These are phyloP conservation scores for Entelurus aequoreus DNA, from an alignment of 2,113 vertebrate species.

Conservation along the genomic window DNA sequence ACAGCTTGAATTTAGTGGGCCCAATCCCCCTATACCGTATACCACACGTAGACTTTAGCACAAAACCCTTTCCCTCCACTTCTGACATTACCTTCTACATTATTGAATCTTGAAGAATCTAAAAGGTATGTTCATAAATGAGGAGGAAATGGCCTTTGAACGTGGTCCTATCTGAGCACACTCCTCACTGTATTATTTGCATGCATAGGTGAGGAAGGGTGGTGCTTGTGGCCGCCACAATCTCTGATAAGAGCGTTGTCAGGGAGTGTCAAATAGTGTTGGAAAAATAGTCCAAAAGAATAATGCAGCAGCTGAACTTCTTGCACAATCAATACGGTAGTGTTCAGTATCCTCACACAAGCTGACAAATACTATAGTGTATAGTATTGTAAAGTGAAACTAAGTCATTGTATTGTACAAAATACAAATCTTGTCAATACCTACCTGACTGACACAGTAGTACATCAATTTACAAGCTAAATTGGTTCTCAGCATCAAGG, in stretches of 20 bases:
- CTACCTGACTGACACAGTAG: no score
- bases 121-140: constrained; percentile 28
- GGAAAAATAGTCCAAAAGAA: background rate
- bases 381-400: no score
- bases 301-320: background rate
- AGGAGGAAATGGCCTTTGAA: constrained; percentile 78
- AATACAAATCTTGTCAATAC: background rate
- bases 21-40: background rate
- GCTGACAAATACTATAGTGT: background rate
- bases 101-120: background rate
- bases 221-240: constrained; percentile 29
- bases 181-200: constrained; percentile 65
- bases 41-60: background rate
- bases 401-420: background rate
- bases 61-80: background rate
- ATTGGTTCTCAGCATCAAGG: no score
- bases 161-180: constrained; percentile 68
- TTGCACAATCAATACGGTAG: background rate
- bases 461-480: no score
- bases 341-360: background rate
- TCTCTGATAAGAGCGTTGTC: constrained; percentile 46
- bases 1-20: background rate
- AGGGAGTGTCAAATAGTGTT: constrained; percentile 42
- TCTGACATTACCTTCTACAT: background rate
- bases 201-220: constrained; percentile 49